phyloP scores from a whole-genome alignment of 2,888 invertebrate species.

The Heteromyza rotundicornis region DNA sequence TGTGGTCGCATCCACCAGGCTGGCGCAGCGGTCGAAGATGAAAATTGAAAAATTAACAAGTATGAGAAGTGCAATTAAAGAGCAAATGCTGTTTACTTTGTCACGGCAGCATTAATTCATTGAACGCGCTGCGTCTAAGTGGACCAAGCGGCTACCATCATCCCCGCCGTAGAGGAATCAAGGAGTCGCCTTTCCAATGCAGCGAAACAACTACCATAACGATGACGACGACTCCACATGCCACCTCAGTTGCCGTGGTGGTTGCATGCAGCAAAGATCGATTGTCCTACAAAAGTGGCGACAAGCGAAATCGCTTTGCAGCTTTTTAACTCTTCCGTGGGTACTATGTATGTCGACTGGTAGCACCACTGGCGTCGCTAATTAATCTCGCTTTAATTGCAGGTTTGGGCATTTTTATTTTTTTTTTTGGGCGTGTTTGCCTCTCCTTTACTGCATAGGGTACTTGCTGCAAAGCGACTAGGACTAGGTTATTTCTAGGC shows the following conservation, averaged over 20 bases:
- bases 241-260: not conserved
- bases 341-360: slow-evolving; percentile 29
- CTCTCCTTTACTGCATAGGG: slow-evolving; percentile 15
- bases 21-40: slow-evolving; percentile 17
- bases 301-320: slow-evolving; percentile 30
- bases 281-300: slow-evolving; percentile 43
- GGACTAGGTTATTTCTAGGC: slow-evolving; percentile 33
- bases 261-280: slow-evolving; percentile 34
- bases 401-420: too few species aligned
- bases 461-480: slow-evolving; percentile 31
- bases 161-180: not conserved
- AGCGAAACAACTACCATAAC: not conserved
- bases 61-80: slow-evolving; percentile 60
- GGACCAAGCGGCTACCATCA: not conserved
- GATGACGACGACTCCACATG: not conserved
- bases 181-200: not conserved
- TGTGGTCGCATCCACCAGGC: not conserved
- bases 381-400: slow-evolving; percentile 60
- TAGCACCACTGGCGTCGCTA: slow-evolving; percentile 40
- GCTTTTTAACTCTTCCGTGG: not conserved
- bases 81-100: slow-evolving; percentile 32
- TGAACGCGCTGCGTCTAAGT: not conserved
- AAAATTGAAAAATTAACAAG: slow-evolving; percentile 60
- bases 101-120: slow-evolving; percentile 25
- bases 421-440: slow-evolving; percentile 19